Evolutionary conservation across 2,113 vertebrate species (phyloP).

Genomic region (Gymnogyps californianus): DNA sequence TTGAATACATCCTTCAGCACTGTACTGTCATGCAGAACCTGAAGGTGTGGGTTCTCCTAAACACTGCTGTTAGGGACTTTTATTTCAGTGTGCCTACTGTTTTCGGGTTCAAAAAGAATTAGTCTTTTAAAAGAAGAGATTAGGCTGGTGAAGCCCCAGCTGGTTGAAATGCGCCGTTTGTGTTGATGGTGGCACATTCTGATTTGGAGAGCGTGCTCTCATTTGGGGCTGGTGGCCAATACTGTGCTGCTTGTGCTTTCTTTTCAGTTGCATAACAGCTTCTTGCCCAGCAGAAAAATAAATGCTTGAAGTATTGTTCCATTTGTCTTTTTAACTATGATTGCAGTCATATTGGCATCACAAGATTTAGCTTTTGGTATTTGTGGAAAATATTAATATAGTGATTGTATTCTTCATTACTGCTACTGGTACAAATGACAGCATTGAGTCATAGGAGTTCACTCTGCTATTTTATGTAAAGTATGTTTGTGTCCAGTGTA

Average conservation of each 20-base stretch:
- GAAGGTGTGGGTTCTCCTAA: not conserved
- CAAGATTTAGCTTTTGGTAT: slow-evolving; percentile 33
- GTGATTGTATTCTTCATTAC: not conserved
- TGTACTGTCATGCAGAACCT: fast-evolving
- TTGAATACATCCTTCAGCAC: not conserved
- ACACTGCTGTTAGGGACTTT: not conserved
- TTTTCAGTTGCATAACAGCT: not conserved
- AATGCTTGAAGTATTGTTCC: not conserved
- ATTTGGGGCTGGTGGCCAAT: not conserved
- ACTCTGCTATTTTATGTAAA: not conserved
- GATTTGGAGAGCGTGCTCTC: not conserved
- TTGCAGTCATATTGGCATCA: slow-evolving; percentile 56
- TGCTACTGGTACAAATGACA: not conserved
- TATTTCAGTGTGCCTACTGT: not conserved
- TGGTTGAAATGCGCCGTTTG: not conserved
- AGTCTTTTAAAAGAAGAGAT: slow-evolving; percentile 24
- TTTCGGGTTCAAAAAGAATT: not conserved
- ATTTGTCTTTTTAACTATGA: slow-evolving; percentile 26
- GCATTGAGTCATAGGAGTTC: not conserved
- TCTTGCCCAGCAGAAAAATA: slow-evolving; percentile 8
- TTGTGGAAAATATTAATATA: slow-evolving; percentile 35
- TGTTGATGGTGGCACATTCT: slow-evolving; percentile 53
- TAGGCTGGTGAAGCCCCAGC: not conserved
- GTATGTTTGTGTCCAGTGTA: not conserved
- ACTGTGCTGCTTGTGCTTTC: not conserved